Evolutionary conservation across 2,888 invertebrate genomes (phyloP).

Genomic region (Drosophila fulvimacula): DNA sequence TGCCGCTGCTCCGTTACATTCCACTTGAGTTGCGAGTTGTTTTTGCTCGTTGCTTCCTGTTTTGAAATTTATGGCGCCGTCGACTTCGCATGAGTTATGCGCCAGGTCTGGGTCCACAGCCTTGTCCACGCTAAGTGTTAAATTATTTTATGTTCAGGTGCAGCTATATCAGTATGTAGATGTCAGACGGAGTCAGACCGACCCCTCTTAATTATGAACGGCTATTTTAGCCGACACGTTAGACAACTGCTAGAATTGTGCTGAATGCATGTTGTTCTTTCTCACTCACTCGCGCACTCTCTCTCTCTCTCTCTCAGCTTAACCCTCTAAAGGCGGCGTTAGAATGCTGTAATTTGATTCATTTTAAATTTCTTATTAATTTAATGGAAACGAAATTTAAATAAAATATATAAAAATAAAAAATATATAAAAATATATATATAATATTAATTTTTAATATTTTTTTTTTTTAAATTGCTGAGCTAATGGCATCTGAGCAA

Average conservation of each 20-base stretch:
- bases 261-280: background rate
- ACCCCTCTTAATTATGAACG: constrained; percentile 58
- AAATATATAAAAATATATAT: too few relatives aligned
- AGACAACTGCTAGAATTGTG: background rate
- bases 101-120: constrained; percentile 15
- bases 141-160: constrained; percentile 71
- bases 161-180: constrained; percentile 5
- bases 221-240: constrained; percentile 38
- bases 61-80: constrained; percentile 80
- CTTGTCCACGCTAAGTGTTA: constrained; percentile 71
- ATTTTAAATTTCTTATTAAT: too few relatives aligned
- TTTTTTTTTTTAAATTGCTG: too few relatives aligned
- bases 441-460: too few relatives aligned
- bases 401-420: too few relatives aligned
- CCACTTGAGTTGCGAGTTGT: constrained; percentile 61
- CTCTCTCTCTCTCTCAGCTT: background rate
- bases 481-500: too few relatives aligned
- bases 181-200: constrained; percentile 8
- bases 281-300: too few relatives aligned
- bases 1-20: constrained; percentile 38
- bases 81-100: constrained; percentile 76
- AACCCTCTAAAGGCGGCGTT: too few relatives aligned
- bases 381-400: too few relatives aligned
- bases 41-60: constrained; percentile 68
- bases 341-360: too few relatives aligned